Evolutionary conservation across 2,888 invertebrate species (phyloP), one percentile per base, ranked within the genome.

Genomic region (Cyclophora punctaria): DNA sequence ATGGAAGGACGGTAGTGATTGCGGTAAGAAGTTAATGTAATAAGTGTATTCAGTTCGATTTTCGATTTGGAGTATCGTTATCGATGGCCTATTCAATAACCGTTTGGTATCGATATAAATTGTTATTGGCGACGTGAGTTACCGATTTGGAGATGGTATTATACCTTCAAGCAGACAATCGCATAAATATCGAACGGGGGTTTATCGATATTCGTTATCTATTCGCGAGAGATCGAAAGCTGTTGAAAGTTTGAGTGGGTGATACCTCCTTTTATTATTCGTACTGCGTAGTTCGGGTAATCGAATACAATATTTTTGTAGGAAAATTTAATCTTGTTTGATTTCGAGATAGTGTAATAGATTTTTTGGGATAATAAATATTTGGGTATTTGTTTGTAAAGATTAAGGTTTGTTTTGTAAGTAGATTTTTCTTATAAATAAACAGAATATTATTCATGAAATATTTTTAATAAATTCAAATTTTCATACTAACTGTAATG

Each of bases 51-150:
- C 45, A 48, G 34, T 55, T 56, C 42, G 46, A 54, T 53, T 52
- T 51, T 48, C 71, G 71, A 75, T 77, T 72, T 73, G 52, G 61
- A 51, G 60, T 69, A 78, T 78, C 75, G 74, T 72, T 80, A 78
- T 76, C 80, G 74, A 72, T 76, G 70, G 68, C 67, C 73, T 74
- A 75, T 78, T 80, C 82, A 77, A 81, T 81, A 83, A 82, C 76
- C 76, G 78, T 81, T 79, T 66, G 68, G 74, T 73, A 80, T 77
- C 81, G 80, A 77, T 82, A 83, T 82, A 83, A 74, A 77, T 80
- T 78, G 82, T 82, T 83, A 82, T 80, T 74, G 80, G 75, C 72
- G 78, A 77, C 75, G 78, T 83, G 83, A 85, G 77, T 84, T 85
- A 84, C 79, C 71, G 82, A 76, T 79, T 75, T 72, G 68, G 69